These are phyloP conservation scores for Spea bombifrons DNA, from an alignment of 2,113 vertebrate genomes.

Conservation along the genomic window DNA sequence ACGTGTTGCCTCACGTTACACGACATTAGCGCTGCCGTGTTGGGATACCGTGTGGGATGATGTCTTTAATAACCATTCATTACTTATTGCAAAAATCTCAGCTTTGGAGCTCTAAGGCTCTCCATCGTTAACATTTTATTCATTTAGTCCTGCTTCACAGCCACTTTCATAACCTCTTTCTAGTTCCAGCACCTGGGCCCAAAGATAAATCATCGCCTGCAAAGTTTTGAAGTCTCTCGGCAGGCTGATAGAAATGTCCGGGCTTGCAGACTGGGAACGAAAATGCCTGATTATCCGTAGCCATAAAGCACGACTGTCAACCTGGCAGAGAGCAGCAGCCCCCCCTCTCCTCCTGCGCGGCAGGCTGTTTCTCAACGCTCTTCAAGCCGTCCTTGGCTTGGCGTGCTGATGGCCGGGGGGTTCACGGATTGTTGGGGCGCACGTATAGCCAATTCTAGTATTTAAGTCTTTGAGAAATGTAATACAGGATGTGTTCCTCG, in stretches of 20 bases:
- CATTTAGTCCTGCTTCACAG: not conserved
- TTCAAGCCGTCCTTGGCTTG: no score
- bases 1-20: no score
- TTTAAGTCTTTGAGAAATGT: no score
- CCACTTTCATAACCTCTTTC: not conserved
- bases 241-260: not conserved
- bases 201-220: not conserved
- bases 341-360: not conserved
- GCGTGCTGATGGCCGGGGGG: no score
- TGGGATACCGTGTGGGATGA: no score
- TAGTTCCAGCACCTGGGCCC: slow-evolving; percentile 9
- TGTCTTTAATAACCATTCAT: not conserved
- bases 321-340: slow-evolving; percentile 5
- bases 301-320: not conserved
- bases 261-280: not conserved
- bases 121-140: no score
- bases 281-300: not conserved
- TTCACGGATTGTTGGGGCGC: no score
- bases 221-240: slow-evolving; percentile 13
- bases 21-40: no score
- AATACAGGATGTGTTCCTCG: no score
- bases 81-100: not conserved
- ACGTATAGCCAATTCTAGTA: no score
- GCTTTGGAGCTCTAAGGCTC: not conserved
- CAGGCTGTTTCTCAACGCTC: not conserved